Conservation (phyloP, 2,888 invertebrate genomes). For the Lasioglossum lativentre region DNA sequence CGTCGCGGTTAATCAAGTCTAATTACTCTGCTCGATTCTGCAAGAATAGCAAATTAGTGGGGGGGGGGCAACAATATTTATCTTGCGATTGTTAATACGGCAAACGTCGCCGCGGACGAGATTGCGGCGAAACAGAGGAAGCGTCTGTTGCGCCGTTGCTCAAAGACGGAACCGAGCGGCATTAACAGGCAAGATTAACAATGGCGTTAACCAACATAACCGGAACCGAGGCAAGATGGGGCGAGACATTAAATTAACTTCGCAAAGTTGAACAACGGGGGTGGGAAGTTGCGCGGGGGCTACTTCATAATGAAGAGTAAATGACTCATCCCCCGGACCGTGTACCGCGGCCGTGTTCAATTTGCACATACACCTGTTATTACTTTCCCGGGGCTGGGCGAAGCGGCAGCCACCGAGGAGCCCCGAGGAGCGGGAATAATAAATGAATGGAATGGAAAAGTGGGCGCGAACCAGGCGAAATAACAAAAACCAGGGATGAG, state of each 20-base stretch:
- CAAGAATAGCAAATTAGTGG: not conserved
- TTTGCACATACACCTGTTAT: constrained; percentile 54
- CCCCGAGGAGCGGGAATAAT: constrained; percentile 20
- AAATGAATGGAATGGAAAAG: constrained; percentile 22
- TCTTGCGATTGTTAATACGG: constrained; percentile 4
- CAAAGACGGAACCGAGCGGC: constrained; percentile 2
- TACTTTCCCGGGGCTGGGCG: constrained; percentile 16
- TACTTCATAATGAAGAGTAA: constrained; percentile 54
- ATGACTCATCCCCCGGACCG: constrained; percentile 28
- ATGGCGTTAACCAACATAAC: constrained; percentile 37
- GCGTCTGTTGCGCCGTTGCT: not conserved
- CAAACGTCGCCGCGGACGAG: not conserved
- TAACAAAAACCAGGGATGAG: constrained; percentile 6
- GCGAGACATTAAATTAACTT: constrained; percentile 47
- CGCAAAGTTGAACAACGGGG: constrained; percentile 37
- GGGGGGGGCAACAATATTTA: not conserved
- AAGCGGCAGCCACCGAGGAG: not conserved
- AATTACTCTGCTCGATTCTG: not conserved
- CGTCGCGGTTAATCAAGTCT: not conserved
- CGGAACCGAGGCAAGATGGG: constrained; percentile 23
- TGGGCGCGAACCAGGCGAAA: not conserved
- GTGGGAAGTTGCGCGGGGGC: constrained; percentile 16
- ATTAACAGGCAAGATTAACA: constrained; percentile 35
- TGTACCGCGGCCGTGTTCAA: constrained; percentile 35
- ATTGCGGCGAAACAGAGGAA: not conserved